A percentile compares a stretch with the other conserved stretches of the same genome.
Conservation (phyloP, 1,140 invertebrate species). For the Notospermus geniculatus region DNA sequence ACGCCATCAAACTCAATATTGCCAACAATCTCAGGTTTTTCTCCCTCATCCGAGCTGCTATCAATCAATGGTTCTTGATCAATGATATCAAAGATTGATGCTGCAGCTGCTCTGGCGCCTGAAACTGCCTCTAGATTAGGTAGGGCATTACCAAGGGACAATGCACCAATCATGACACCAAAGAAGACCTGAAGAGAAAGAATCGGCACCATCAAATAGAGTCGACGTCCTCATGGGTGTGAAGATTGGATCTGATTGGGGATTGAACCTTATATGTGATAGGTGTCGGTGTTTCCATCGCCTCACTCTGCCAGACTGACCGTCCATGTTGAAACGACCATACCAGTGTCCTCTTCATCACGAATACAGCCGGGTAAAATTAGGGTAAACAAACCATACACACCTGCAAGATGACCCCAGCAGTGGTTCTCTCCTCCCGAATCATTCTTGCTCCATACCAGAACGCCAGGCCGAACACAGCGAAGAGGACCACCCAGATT, state of each 20-base stretch:
- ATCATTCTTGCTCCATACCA: constrained; percentile 66
- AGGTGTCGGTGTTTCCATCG: no score
- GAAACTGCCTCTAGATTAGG: constrained; percentile 77
- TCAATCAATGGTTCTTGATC: constrained; percentile 73
- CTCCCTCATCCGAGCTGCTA: constrained; percentile 63
- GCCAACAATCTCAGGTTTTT: constrained; percentile 65
- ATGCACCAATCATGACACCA: constrained; percentile 75
- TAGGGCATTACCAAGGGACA: constrained; percentile 77
- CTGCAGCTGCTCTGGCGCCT: constrained; percentile 72
- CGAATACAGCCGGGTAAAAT: no score
- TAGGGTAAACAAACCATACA: no score
- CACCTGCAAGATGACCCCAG: no score
- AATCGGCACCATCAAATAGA: no score
- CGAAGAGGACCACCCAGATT: constrained; percentile 71
- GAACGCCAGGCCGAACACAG: constrained; percentile 74
- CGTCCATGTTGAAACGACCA: no score
- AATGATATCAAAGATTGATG: constrained; percentile 73
- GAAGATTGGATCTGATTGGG: no score
- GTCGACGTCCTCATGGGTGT: no score
- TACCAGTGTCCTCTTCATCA: no score
- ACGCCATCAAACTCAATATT: constrained; percentile 79
- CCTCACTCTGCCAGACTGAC: no score
- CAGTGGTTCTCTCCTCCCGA: constrained; percentile 15
- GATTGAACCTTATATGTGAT: no score
- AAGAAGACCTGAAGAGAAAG: constrained; percentile 43